Conservation (phyloP, 1,140 invertebrate species). For the Mya arenaria region DNA sequence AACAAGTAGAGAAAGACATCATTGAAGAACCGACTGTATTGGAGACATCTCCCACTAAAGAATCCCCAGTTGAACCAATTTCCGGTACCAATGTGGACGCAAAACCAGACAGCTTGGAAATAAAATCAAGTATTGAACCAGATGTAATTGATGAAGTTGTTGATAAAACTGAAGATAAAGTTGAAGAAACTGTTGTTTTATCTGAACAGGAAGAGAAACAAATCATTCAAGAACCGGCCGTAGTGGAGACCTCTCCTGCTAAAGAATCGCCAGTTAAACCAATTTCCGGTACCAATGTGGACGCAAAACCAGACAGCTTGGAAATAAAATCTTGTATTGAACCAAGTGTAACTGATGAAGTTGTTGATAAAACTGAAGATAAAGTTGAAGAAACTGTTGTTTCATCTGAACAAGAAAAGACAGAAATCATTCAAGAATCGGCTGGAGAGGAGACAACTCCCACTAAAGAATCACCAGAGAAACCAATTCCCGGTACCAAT, state of each 20-base stretch:
- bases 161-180: constrained; percentile 18
- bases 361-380: constrained; percentile 14
- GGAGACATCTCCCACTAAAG: background rate
- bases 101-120: background rate
- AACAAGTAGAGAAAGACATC: background rate
- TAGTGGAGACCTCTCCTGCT: background rate
- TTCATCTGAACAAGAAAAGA: background rate
- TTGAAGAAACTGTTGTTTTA: background rate
- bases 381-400: background rate
- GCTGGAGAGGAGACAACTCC: background rate
- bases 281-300: background rate
- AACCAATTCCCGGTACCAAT: background rate
- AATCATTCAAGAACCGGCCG: background rate
- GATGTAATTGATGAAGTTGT: too few species aligned
- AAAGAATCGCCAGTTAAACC: background rate
- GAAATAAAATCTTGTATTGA: background rate
- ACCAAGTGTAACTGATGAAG: too few species aligned
- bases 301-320: background rate
- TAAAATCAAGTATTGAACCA: background rate
- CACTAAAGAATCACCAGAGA: background rate
- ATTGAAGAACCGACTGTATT: background rate
- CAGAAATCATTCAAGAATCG: background rate
- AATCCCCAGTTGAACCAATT: background rate
- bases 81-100: background rate
- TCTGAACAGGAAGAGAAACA: background rate